A percentile compares a stretch with the other conserved stretches of the same genome.
Evolutionary conservation across 2,797 vertebrate species (phyloP).

Genomic region (Hapalemur alaotrensis): DNA sequence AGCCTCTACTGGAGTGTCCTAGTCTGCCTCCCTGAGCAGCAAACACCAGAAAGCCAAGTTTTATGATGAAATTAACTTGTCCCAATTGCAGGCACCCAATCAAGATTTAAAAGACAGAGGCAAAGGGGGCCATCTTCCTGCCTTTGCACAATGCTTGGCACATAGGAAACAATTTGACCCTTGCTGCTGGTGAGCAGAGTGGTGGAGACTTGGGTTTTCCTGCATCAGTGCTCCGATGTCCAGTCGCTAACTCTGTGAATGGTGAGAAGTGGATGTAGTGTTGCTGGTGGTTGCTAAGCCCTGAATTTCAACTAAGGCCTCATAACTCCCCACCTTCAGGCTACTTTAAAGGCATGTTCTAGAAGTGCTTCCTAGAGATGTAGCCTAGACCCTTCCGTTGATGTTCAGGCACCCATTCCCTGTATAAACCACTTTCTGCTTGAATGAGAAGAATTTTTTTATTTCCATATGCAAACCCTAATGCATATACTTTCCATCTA

Average conservation of each 20-base stretch:
- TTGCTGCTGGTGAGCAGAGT: neutral
- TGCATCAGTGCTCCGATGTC: too few species aligned
- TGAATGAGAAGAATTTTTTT: neutral
- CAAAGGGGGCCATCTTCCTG: neutral
- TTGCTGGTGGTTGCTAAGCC: neutral
- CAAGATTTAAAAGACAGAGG: neutral
- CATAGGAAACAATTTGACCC: neutral
- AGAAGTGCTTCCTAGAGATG: neutral
- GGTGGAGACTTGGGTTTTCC: neutral
- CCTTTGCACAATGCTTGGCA: neutral
- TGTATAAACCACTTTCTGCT: neutral
- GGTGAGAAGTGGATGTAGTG: neutral
- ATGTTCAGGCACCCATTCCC: neutral
- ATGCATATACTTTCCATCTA: neutral
- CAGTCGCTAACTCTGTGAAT: neutral
- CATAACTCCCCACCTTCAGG: neutral
- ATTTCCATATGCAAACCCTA: neutral
- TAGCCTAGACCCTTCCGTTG: neutral
- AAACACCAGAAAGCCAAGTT: neutral
- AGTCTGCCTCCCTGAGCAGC: neutral
- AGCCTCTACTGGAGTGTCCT: neutral
- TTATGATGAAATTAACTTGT: neutral
- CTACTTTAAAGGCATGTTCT: neutral
- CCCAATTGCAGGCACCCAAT: neutral
- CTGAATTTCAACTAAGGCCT: neutral